phyloP scores from a whole-genome alignment of 2,888 invertebrate species.

The Diplazon laetatorius region DNA sequence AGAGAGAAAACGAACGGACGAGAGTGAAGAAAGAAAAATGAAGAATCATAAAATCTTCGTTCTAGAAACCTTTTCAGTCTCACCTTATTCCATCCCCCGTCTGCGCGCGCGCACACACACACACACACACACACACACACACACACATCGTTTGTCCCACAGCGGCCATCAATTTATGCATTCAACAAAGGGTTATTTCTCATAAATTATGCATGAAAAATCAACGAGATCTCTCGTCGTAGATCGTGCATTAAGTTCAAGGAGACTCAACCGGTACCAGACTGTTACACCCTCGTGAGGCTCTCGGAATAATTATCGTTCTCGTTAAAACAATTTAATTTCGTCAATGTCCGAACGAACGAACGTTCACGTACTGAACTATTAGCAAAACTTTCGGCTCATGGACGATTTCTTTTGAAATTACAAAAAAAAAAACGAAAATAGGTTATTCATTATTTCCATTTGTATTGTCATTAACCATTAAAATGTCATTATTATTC shows the following conservation, averaged over 20 bases:
- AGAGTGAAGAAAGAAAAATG: slow-evolving; percentile 44
- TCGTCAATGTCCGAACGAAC: slow-evolving; percentile 19
- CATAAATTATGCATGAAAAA: slow-evolving; percentile 64
- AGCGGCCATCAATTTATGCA: slow-evolving; percentile 60
- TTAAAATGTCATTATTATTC: no score
- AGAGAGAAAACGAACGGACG: slow-evolving; percentile 1
- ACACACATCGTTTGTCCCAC: slow-evolving; percentile 18
- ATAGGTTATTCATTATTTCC: background rate
- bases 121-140: background rate
- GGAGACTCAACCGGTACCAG: slow-evolving; percentile 56
- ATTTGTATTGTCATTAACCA: background rate
- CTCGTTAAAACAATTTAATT: slow-evolving; percentile 52
- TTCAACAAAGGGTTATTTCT: slow-evolving; percentile 63
- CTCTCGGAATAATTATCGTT: slow-evolving; percentile 52
- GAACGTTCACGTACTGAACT: background rate
- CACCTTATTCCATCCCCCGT: slow-evolving; percentile 14
- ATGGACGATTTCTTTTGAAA: background rate
- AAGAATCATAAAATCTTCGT: slow-evolving; percentile 57
- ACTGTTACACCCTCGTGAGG: slow-evolving; percentile 23
- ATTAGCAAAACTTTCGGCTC: background rate
- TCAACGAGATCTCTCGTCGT: slow-evolving; percentile 53
- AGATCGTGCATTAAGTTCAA: slow-evolving; percentile 55
- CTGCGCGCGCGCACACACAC: background rate
- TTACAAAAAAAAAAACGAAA: no score
- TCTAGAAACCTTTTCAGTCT: slow-evolving; percentile 56